Base-by-base conservation (phyloP, 2,888 invertebrate genomes). In the Pasiphila rectangulata region DNA sequence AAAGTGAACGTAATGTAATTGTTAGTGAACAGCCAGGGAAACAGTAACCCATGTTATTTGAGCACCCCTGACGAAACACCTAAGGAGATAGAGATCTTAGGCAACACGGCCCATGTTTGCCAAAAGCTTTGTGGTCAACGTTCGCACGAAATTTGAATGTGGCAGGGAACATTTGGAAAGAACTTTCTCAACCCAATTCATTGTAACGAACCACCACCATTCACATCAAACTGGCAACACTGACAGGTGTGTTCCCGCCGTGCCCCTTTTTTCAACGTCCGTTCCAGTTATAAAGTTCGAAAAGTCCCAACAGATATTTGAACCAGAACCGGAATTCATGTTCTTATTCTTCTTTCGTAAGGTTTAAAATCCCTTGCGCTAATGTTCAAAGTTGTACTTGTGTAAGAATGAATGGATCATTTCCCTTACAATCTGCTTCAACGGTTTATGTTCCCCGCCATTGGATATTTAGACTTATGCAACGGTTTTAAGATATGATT, bases 191-290 rank as follows among this genome's bases (percentile, higher is more conserved):
- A 77, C 75, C 78, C 61, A 72, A 79, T 61, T 59, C 70, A 77
- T 83, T 82, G 79, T 83, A 62, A 60, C 51, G 45, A 54, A 67
- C 75, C 74, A 67, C 75, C 74, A 67, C 79, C 79, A 84, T 86
- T 86, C 80, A 79, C 83, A 79, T 84, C 81, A 83, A 81, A 87
- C 86, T 86, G 78, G 87, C 84, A 86, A 85, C 84, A 81, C 79
- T 83, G 87, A 86, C 88, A 88, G 87, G 88, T 87, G 87, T 80
- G 86, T 86, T 85, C 85, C 84, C 79, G 81, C 75, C 83, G 83
- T 83, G 84, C 83, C 86, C 84, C 84, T 85, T 86, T 87, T 86
- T 85, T 86, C 75, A 83, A 85, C 87, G 88, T 88, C 87, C 87
- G 84, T 86, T 84, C 79, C 75, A 73, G 70, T 69, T 65, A 62